Conservation (phyloP, 2,888 invertebrate species). For the Bembecia ichneumoniformis region DNA sequence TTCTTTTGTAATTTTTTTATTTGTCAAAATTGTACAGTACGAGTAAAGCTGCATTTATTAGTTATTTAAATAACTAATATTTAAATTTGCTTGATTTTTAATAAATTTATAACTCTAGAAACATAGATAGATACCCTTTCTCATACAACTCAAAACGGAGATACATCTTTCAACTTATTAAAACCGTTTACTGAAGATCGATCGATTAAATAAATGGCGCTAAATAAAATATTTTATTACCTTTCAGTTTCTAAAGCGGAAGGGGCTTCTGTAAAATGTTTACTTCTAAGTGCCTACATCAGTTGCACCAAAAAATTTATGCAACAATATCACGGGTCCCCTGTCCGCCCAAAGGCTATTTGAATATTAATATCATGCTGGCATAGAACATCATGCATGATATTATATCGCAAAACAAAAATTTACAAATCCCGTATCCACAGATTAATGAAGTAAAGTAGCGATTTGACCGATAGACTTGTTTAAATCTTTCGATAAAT, state of each 20-base stretch:
- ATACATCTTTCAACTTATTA: too few relatives aligned
- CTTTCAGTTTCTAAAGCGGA: background rate
- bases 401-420: constrained; percentile 33
- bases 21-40: too few relatives aligned
- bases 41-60: too few relatives aligned
- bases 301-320: constrained; percentile 42
- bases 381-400: constrained; percentile 36
- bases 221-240: too few relatives aligned
- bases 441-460: background rate
- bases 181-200: too few relatives aligned
- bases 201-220: too few relatives aligned
- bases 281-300: constrained; percentile 7
- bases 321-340: constrained; percentile 37
- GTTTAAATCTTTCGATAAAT: background rate
- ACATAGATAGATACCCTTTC: too few relatives aligned
- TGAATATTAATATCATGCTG: constrained; percentile 57
- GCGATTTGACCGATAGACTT: background rate
- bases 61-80: too few relatives aligned
- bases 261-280: background rate
- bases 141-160: too few relatives aligned
- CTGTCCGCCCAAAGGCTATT: constrained; percentile 48
- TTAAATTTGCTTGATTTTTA: too few relatives aligned
- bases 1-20: too few relatives aligned
- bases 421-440: constrained; percentile 27
- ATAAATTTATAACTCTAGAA: too few relatives aligned